Evolutionary conservation across 2,113 vertebrate species (phyloP), one percentile per base, ranked within the genome.

Genomic region (Triplophysa rosa): DNA sequence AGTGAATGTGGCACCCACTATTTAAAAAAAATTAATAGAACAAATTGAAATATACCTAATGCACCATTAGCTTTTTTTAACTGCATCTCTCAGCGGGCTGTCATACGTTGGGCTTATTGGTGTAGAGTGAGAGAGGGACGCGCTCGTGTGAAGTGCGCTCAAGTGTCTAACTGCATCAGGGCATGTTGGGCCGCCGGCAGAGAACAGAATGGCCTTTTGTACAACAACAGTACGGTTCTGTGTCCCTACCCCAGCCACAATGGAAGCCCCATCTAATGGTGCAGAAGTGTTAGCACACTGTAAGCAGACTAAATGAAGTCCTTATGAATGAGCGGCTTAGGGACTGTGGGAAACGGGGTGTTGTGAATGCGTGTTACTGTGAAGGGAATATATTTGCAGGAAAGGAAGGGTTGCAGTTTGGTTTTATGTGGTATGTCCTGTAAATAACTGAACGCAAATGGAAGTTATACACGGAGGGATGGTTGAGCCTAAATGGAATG

Each of bases 141-240:
- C 0, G 78, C 66, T 75, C 16, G 24, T 82, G 66, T 85, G 80
- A 83, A 81, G 84, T 84, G 82, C 59, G 37, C 81, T 79, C 73
- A 77, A 85, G 77, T 85, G 86, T 67, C 66, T 85, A 80, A 87
- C 80, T 81, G 80, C 82, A 83, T 81, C 72, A 71, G 84, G 79
- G 78, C 78, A 82, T 73, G 78, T 83, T 87, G 81, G 76, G 80
- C 64, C 52, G 82, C 67, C 59, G 67, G 84, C 67, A 40, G 26
- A 47, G 68, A 67, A 67, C 66, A 85, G 84, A 85, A 87, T 87
- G 82, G 79, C 75, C 80, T 77, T 80, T 85, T 85, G 82, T 85
- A 69, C 62, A 65, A 73, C 75, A 78, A 84, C 84, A 87, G 83
- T 74, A 67, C 19, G 21, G 49, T 26, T 67, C 66, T 80, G 80